A percentile compares a stretch with the other conserved stretches of the same genome.
Conservation (phyloP, 2,113 vertebrate species). For the Sapayoa aenigma region DNA sequence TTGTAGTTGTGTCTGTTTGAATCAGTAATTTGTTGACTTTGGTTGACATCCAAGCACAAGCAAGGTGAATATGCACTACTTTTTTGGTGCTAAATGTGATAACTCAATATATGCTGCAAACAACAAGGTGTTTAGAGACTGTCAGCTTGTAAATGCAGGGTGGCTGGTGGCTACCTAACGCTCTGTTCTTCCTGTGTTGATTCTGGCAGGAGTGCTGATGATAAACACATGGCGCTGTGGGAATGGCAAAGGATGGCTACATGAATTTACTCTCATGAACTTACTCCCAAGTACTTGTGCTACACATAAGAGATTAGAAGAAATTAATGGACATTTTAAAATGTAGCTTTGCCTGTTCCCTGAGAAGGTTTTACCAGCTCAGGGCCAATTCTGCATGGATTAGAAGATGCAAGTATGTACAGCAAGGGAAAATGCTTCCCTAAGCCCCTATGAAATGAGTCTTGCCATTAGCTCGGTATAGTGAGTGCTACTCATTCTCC, state of each 20-base stretch:
- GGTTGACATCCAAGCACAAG: background rate
- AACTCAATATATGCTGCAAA: background rate
- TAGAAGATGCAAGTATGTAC: background rate
- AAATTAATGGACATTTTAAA: background rate
- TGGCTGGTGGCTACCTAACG: background rate
- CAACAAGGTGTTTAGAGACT: background rate
- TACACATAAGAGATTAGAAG: background rate
- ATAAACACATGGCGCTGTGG: background rate
- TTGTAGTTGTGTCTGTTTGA: background rate
- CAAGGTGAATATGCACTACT: background rate
- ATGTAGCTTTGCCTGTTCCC: background rate
- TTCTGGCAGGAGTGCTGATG: rapidly evolving
- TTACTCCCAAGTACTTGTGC: background rate
- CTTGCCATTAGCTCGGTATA: background rate
- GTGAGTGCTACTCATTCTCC: background rate
- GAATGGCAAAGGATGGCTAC: background rate
- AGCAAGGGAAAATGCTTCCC: background rate
- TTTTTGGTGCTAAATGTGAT: background rate
- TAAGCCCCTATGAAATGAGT: background rate
- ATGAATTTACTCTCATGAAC: background rate
- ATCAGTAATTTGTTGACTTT: background rate
- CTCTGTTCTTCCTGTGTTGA: background rate
- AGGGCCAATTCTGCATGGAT: background rate
- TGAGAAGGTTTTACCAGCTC: background rate
- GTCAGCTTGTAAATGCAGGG: background rate